These are phyloP conservation scores for Euspilapteryx auroguttella DNA, from an alignment of 2,888 invertebrate species.

Conservation along the genomic window DNA sequence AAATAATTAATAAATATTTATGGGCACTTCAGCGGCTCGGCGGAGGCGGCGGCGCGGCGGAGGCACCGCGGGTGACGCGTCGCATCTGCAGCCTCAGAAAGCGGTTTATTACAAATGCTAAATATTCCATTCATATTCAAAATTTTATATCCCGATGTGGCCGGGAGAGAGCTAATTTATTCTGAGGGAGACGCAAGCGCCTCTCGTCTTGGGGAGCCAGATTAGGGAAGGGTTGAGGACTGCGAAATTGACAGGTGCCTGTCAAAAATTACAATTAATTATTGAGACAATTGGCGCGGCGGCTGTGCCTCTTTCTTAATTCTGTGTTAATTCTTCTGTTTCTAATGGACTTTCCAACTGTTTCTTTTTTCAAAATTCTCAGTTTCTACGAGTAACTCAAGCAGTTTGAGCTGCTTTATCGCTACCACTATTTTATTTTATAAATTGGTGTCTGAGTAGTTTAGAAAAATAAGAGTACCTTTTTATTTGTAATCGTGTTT, in stretches of 20 bases:
- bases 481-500: too few relatives aligned
- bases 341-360: too few relatives aligned
- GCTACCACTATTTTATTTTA: too few relatives aligned
- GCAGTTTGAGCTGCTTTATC: too few relatives aligned
- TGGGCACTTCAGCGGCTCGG: conserved; percentile 46
- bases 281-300: conserved; percentile 42
- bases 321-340: too few relatives aligned
- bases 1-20: conserved; percentile 63
- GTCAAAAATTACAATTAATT: conserved; percentile 62
- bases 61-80: conserved; percentile 25
- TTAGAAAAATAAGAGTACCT: too few relatives aligned
- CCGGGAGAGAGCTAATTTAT: conserved; percentile 75
- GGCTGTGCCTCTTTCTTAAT: conserved; percentile 14
- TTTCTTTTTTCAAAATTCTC: too few relatives aligned
- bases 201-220: conserved; percentile 49
- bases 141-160: conserved; percentile 81
- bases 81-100: conserved; percentile 55
- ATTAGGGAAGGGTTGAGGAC: conserved; percentile 54
- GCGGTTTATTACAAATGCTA: conserved; percentile 83
- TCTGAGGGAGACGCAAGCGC: conserved; percentile 54
- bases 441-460: too few relatives aligned
- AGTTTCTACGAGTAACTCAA: too few relatives aligned
- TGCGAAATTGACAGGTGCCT: conserved; percentile 59
- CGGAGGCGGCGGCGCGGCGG: conserved; percentile 29
- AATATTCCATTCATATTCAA: conserved; percentile 89